A percentile compares a stretch with the other conserved stretches of the same genome.
Conservation (phyloP, 2,888 invertebrate genomes). For the Beris chalybata region DNA sequence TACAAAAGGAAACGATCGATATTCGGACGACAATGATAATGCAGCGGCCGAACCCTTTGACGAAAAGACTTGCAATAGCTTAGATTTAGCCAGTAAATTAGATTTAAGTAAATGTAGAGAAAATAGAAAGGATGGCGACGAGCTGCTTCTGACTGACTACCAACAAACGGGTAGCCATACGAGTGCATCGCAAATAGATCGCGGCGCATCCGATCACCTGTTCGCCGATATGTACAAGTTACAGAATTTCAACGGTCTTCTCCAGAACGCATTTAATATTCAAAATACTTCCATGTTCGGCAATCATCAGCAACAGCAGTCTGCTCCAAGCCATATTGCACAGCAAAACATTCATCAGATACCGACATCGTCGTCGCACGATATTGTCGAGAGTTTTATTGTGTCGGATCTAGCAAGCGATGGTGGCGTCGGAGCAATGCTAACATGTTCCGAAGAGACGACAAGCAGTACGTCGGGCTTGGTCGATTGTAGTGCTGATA, state of each 20-base stretch:
- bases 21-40: neutral
- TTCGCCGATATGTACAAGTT: conserved; percentile 34
- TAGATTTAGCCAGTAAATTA: conserved; percentile 36
- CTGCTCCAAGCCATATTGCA: neutral
- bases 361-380: conserved; percentile 31
- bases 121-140: conserved; percentile 33
- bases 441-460: conserved; percentile 42
- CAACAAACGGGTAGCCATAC: neutral
- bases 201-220: conserved; percentile 11
- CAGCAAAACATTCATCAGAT: conserved; percentile 8
- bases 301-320: neutral
- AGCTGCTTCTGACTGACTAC: neutral
- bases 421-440: conserved; percentile 45
- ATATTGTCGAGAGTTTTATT: conserved; percentile 40
- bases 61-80: conserved; percentile 23
- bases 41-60: neutral
- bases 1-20: neutral
- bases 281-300: conserved; percentile 20
- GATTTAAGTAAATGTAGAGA: conserved; percentile 32
- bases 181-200: neutral
- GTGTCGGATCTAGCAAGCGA: conserved; percentile 49
- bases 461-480: conserved; percentile 53
- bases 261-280: conserved; percentile 39
- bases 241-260: conserved; percentile 39
- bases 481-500: conserved; percentile 46